phyloP scores from a whole-genome alignment of 2,113 vertebrate genomes.

The Orthonyx spaldingii region DNA sequence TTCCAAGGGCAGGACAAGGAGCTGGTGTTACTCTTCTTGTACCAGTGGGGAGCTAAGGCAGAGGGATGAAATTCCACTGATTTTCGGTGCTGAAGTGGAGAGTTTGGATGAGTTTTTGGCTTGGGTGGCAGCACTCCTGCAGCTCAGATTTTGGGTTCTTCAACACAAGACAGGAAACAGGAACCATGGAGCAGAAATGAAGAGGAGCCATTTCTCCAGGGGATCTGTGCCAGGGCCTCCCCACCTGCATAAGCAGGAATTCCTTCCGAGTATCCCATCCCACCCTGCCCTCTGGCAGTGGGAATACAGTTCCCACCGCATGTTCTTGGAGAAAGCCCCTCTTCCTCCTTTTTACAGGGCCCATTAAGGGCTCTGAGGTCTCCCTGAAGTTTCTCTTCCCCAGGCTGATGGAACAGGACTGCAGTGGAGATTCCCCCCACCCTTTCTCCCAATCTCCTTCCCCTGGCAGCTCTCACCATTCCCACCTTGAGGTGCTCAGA shows the following conservation, averaged over 20 bases:
- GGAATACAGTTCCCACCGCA: background rate
- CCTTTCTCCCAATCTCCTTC: background rate
- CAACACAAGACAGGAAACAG: background rate
- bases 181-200: background rate
- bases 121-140: background rate
- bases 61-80: background rate
- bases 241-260: background rate
- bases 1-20: background rate
- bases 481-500: background rate
- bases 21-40: background rate
- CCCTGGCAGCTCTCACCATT: background rate
- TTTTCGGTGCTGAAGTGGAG: background rate
- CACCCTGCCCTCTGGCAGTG: background rate
- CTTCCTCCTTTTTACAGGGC: rapidly evolving
- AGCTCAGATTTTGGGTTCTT: background rate
- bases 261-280: background rate
- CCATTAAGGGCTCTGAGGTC: background rate
- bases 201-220: background rate
- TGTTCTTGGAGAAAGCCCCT: background rate
- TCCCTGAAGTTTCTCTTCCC: background rate
- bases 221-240: background rate
- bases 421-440: background rate
- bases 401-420: background rate
- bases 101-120: background rate
- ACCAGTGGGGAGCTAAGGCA: background rate